phyloP scores from a whole-genome alignment of 2,888 invertebrate species.

The Eupelmus urozonus region DNA sequence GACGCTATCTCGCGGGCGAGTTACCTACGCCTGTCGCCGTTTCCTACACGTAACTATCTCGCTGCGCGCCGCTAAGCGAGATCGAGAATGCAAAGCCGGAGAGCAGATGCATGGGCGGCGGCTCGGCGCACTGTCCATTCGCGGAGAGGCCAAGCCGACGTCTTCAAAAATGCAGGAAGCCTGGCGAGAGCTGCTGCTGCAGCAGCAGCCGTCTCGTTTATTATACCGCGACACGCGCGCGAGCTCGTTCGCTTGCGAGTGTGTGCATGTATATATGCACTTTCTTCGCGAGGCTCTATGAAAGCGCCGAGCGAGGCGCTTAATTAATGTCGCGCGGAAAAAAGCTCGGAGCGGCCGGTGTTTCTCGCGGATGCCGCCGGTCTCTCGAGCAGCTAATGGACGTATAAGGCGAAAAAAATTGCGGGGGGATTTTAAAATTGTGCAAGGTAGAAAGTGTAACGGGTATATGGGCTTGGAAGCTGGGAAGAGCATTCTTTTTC shows the following conservation, averaged over 20 bases:
- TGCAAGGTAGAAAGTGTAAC: conserved; percentile 10
- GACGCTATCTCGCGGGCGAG: conserved; percentile 13
- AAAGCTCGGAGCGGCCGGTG: background rate
- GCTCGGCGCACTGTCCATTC: conserved; percentile 47
- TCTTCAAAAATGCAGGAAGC: conserved; percentile 74
- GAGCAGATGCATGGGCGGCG: conserved; percentile 70
- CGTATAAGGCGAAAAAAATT: conserved; percentile 23
- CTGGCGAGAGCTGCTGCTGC: conserved; percentile 55
- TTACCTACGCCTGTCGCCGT: conserved; percentile 52
- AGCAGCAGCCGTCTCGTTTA: conserved; percentile 64
- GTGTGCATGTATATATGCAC: conserved; percentile 27
- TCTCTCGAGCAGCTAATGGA: too few species aligned
- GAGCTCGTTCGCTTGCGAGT: conserved; percentile 52
- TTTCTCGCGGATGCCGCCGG: conserved; percentile 2
- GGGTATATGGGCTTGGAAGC: background rate
- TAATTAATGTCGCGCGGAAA: conserved; percentile 38
- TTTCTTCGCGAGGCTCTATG: conserved; percentile 37
- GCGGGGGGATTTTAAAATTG: conserved; percentile 2
- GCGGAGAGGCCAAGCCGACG: conserved; percentile 65
- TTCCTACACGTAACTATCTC: conserved; percentile 49
- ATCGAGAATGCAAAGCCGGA: conserved; percentile 49
- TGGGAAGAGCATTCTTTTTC: background rate
- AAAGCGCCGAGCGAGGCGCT: background rate
- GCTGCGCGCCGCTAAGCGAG: conserved; percentile 42
- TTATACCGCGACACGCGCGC: conserved; percentile 60